Evolutionary conservation across 1,140 invertebrate genomes (phyloP).

Genomic region (Calycopis cecrops): DNA sequence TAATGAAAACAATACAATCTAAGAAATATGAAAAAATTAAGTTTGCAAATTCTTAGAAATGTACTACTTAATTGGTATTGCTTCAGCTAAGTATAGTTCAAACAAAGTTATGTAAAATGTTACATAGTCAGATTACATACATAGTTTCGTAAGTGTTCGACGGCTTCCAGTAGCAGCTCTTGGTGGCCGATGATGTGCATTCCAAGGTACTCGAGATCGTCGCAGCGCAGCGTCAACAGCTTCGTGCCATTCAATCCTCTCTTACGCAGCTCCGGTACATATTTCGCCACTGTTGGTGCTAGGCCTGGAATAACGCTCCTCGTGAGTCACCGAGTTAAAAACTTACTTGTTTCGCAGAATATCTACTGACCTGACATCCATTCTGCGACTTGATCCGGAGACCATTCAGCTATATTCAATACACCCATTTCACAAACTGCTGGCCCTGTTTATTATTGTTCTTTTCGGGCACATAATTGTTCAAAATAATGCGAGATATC

Average conservation of each 20-base stretch:
- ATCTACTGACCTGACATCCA: slow-evolving; percentile 86
- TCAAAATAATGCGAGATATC: slow-evolving; percentile 11
- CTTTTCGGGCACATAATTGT: slow-evolving; percentile 25
- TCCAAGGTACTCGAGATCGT: slow-evolving; percentile 91
- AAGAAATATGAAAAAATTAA: too few relatives aligned
- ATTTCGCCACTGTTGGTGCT: slow-evolving; percentile 86
- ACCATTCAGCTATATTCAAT: slow-evolving; percentile 94
- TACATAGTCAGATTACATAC: slow-evolving; percentile 75
- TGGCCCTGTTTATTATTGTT: slow-evolving; percentile 12
- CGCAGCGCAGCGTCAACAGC: slow-evolving; percentile 87
- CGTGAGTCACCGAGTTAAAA: slow-evolving; percentile 44
- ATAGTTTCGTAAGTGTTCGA: slow-evolving; percentile 91
- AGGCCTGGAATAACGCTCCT: slow-evolving; percentile 77
- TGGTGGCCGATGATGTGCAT: slow-evolving; percentile 92
- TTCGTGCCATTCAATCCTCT: slow-evolving; percentile 88
- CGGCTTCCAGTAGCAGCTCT: slow-evolving; percentile 92
- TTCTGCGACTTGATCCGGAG: slow-evolving; percentile 93
- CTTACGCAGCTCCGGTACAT: slow-evolving; percentile 87
- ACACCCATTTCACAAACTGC: slow-evolving; percentile 76
- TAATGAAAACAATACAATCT: too few relatives aligned
- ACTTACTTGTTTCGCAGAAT: slow-evolving; percentile 21
- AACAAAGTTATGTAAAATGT: slow-evolving; percentile 9
- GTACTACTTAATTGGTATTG: too few relatives aligned
- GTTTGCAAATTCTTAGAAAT: too few relatives aligned
- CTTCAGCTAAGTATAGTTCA: too few relatives aligned